Conservation (phyloP, 2,888 invertebrate species). For the Cataglyphis cursor region DNA sequence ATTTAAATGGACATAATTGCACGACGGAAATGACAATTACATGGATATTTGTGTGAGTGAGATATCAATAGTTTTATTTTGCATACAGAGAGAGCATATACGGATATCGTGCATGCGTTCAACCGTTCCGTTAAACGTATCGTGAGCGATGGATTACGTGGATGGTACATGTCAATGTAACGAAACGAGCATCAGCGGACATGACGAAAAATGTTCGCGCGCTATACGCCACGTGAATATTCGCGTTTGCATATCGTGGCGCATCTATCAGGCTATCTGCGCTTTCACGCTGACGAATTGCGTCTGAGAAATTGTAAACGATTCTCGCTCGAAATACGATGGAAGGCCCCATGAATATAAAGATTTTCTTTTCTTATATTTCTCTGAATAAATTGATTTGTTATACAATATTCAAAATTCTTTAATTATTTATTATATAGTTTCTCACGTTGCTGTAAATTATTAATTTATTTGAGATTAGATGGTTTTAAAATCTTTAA, state of each 20-base stretch:
- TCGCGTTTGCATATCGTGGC: constrained; percentile 60
- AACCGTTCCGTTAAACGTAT: constrained; percentile 47
- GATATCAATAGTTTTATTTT: constrained; percentile 22
- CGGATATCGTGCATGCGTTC: constrained; percentile 27
- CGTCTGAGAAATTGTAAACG: constrained; percentile 66
- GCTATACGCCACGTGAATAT: constrained; percentile 60
- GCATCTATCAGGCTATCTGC: constrained; percentile 66
- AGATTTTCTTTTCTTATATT: constrained; percentile 11
- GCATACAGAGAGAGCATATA: constrained; percentile 33
- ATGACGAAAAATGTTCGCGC: constrained; percentile 46
- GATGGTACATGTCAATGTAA: constrained; percentile 50
- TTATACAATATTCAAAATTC: background rate
- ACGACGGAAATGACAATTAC: background rate
- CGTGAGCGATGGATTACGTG: constrained; percentile 46
- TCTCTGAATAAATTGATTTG: constrained; percentile 4
- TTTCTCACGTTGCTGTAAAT: background rate
- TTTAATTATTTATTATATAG: background rate
- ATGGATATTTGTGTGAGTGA: background rate
- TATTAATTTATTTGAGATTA: constrained; percentile 2
- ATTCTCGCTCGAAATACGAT: constrained; percentile 33
- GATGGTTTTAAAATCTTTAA: background rate
- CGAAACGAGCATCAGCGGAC: constrained; percentile 59
- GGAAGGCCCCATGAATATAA: constrained; percentile 2
- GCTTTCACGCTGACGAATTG: constrained; percentile 56
- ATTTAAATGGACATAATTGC: constrained; percentile 21